Base-by-base conservation (phyloP, 2,797 vertebrate genomes). In the Poecilia wingei region DNA sequence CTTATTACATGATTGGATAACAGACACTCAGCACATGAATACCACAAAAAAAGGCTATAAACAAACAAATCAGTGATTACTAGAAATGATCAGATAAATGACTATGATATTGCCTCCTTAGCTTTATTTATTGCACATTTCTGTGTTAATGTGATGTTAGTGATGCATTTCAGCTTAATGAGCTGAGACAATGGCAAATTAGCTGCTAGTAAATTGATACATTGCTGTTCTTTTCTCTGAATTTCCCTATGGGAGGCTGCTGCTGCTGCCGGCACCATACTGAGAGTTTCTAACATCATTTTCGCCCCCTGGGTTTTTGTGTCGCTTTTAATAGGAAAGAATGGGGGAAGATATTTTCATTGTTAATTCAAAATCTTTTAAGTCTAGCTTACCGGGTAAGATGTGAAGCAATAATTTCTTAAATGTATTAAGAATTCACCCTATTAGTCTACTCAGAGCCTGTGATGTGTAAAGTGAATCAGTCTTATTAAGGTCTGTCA, bases 171-270 rank as follows among this genome's bases (percentile, higher is more conserved):
- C 46, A 79, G 72, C 80, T 76, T 90, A 93, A 92, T 92, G 87
- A 90, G 86, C 87, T 91, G 86, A 85, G 82, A 88, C 87, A 86
- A 87, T 74, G 61, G 80, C 88, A 82, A 91, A 91, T 91, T 89
- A 89, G 92, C 75, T 73, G 81, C 77, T 72, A 70, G 79, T 82
- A 87, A 90, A 92, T 90, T 86, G 86, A 93, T 91, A 90, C 82
- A 90, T 88, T 82, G 78, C 84, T 87, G 75, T 82, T 91, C 81
- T 91, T 84, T 81, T 84, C 87, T 76, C 77, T 77, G 81, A 79
- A 85, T 84, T 83, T 83, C 84, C 84, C 84, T 13, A 16, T 79
- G 83, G 87, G 88, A 89, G 31, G 45, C 85, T 74, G 76, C 75
- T 68, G 72, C 87, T 84, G 79, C 87, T 84, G 79, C 61, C 77